Evolutionary conservation across 2,888 invertebrate species (phyloP), one percentile per base, ranked within the genome.

Genomic region (Eretmocerus hayati): DNA sequence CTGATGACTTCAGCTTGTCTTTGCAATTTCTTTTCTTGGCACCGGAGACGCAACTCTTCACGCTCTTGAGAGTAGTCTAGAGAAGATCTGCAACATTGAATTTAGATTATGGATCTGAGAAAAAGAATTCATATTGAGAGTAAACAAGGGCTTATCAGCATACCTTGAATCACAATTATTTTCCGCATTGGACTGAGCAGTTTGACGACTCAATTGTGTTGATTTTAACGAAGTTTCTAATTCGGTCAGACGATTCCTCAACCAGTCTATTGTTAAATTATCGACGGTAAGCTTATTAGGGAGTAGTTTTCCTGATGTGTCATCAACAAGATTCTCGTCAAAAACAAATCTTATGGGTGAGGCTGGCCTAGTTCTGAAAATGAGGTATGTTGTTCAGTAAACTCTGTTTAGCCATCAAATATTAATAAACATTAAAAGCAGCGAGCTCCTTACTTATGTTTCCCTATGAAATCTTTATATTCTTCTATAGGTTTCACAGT

Each of bases 271-370:
- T 0, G 94, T 95, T 23, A 93, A 78, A 71, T 93, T 93, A 71
- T 95, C 93, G 1, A 94, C 89, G 0, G 92, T 90, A 56, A 95
- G 70, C 65, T 87, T 85, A 73, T 90, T 90, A n/a, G 89, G 85
- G 61, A 85, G 80, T 42, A 92, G 77, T 70, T 87, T 88, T 8
- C 92, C 91, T 42, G 87, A 87, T 44, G 90, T 89, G 62, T 92
- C 90, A 63, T 91, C 89, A 30, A 92, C 85, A 52, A 94, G 77
- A 59, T 84, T 85, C 62, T 88, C 86, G 71, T 93, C 92, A 71
- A 94, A 94, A 44, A 82, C 83, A 66, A 94, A 91, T 55, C 82
- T 79, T 39, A 87, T 75, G 19, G 87, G 85, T 47, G 85, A 81
- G 48, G 85, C 79, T 35, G 89, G 87, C 26, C 85, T 83, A 42